These are phyloP conservation scores for Pitta sordida DNA, from an alignment of 2,113 vertebrate species.

Conservation along the genomic window DNA sequence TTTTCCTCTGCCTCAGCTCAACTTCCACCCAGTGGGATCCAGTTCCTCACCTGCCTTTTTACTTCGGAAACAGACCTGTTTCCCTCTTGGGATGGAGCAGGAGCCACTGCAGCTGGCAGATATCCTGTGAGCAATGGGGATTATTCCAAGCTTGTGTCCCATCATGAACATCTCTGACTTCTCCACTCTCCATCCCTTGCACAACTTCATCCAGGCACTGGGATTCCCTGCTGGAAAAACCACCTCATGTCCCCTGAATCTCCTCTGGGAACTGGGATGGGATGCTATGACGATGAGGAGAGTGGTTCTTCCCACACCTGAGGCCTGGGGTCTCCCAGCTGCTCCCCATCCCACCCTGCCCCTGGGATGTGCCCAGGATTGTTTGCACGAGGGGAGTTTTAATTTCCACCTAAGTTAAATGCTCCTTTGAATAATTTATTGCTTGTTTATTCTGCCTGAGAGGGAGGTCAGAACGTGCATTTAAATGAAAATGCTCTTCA, in stretches of 20 bases:
- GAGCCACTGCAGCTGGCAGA: background rate
- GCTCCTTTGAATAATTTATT: constrained; percentile 61
- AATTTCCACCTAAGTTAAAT: constrained; percentile 55
- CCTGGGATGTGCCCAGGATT: background rate
- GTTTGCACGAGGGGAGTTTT: background rate
- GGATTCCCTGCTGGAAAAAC: background rate
- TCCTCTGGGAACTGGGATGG: background rate
- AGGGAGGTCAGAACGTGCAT: constrained; percentile 50
- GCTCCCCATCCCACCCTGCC: background rate
- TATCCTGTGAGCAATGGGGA: background rate
- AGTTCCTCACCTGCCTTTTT: background rate
- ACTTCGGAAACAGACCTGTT: background rate
- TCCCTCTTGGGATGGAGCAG: background rate
- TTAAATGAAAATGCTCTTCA: constrained; percentile 43
- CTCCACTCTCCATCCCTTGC: background rate
- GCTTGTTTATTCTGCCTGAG: constrained; percentile 62
- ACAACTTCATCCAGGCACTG: background rate
- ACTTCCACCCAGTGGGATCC: background rate
- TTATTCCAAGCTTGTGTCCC: background rate
- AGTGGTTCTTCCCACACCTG: background rate
- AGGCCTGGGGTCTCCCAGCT: background rate
- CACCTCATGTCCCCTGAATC: too few relatives aligned
- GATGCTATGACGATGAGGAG: background rate
- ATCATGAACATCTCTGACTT: rapidly evolving
- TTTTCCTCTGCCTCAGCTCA: background rate